These are phyloP conservation scores for Nasonia longicornis DNA, from an alignment of 1,140 invertebrate genomes.

Conservation along the genomic window DNA sequence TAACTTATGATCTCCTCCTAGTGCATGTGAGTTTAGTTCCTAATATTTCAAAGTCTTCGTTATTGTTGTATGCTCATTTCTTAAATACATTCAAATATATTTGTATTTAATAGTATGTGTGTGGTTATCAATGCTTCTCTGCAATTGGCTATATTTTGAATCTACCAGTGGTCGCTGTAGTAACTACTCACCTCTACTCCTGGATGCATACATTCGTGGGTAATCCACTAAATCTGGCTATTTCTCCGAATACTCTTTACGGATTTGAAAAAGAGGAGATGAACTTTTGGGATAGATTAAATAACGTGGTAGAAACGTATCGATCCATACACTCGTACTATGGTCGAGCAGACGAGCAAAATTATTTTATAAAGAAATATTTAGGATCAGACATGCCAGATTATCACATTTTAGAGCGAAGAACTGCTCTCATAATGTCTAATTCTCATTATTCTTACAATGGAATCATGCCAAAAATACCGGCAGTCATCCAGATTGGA, in stretches of 20 bases:
- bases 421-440: constrained; percentile 67
- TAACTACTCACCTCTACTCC: constrained; percentile 72
- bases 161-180: constrained; percentile 72
- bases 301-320: not conserved
- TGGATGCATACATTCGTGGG: constrained; percentile 74
- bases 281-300: constrained; percentile 51
- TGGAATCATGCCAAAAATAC: constrained; percentile 65
- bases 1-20: constrained; percentile 55
- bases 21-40: constrained; percentile 47
- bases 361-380: constrained; percentile 56
- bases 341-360: not conserved
- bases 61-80: no score
- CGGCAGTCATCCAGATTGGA: constrained; percentile 72
- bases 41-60: not conserved
- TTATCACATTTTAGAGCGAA: constrained; percentile 63
- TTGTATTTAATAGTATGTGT: not conserved
- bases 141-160: constrained; percentile 71
- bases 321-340: not conserved
- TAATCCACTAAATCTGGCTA: constrained; percentile 72
- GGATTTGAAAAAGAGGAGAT: constrained; percentile 56
- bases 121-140: constrained; percentile 57
- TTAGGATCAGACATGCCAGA: constrained; percentile 59
- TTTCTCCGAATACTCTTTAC: constrained; percentile 72
- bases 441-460: constrained; percentile 72
- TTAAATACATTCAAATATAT: not conserved